Conservation (phyloP, 2,113 vertebrate species). For the Myotis yumanensis region DNA sequence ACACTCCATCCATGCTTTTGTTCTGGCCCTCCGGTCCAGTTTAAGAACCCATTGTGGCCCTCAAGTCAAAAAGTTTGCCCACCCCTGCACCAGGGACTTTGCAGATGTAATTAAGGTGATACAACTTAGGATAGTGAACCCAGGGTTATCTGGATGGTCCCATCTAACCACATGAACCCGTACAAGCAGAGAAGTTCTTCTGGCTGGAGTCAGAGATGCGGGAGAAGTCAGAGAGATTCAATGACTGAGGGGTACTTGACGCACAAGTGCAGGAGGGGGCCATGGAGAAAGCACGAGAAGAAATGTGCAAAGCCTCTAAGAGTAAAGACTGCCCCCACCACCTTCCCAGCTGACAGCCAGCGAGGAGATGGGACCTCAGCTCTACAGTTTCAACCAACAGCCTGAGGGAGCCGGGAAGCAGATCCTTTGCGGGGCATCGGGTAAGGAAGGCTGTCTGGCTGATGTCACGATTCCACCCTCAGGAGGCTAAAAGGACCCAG, state of each 20-base stretch:
- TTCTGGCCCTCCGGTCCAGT: too few relatives aligned
- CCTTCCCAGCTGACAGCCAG: neutral
- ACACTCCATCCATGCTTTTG: too few relatives aligned
- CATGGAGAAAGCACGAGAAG: fast-evolving
- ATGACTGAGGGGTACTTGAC: neutral
- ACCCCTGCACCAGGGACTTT: neutral
- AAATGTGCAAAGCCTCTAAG: neutral
- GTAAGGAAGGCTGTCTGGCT: neutral
- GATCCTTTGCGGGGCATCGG: too few relatives aligned
- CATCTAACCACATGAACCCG: neutral
- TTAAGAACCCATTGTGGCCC: too few relatives aligned
- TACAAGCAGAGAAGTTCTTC: neutral
- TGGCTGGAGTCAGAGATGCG: neutral
- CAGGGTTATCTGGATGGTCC: neutral
- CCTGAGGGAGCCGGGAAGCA: neutral
- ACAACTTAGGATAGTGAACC: neutral
- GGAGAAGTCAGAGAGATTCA: neutral
- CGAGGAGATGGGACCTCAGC: neutral
- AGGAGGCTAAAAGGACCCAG: neutral
- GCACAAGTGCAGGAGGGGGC: neutral
- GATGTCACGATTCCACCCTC: neutral
- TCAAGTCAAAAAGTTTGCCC: too few relatives aligned
- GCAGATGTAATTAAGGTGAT: neutral
- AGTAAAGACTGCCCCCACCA: neutral
- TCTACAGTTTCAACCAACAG: too few relatives aligned